Conservation (phyloP, 2,888 invertebrate genomes). For the Platycheirus rosarum region DNA sequence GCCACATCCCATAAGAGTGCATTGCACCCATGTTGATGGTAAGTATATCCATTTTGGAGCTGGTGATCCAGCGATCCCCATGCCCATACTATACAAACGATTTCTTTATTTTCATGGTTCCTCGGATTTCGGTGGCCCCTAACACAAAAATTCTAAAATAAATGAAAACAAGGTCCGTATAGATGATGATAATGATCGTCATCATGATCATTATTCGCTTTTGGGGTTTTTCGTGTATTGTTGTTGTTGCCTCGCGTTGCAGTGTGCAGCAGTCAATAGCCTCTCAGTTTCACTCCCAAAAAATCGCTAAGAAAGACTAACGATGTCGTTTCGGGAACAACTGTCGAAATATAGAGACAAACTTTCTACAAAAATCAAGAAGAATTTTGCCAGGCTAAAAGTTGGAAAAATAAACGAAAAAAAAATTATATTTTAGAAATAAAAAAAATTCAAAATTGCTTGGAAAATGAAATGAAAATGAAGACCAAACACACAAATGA, state of each 20-base stretch:
- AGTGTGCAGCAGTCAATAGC: constrained; percentile 70
- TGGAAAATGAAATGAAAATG: no score
- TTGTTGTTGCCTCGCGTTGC: constrained; percentile 37
- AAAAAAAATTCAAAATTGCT: no score
- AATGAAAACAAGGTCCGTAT: constrained; percentile 52
- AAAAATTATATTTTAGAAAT: no score
- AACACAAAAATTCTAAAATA: constrained; percentile 58
- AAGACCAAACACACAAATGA: no score
- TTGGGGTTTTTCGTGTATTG: constrained; percentile 7
- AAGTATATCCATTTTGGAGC: constrained; percentile 60
- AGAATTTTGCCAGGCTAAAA: constrained; percentile 5
- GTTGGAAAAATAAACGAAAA: no score
- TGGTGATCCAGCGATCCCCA: constrained; percentile 22
- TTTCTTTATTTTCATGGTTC: constrained; percentile 52
- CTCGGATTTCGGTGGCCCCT: constrained; percentile 64
- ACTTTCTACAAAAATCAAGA: constrained; percentile 27
- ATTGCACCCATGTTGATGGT: constrained; percentile 57
- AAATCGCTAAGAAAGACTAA: constrained; percentile 33
- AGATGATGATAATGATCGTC: constrained; percentile 18
- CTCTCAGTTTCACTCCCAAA: constrained; percentile 58
- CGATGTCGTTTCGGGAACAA: constrained; percentile 54
- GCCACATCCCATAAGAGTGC: constrained; percentile 47
- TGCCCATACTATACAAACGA: constrained; percentile 48
- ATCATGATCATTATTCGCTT: constrained; percentile 39
- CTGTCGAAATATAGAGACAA: constrained; percentile 21